A percentile compares a stretch with the other conserved stretches of the same genome.
These are phyloP conservation scores for Trinorchestia longiramus DNA, from an alignment of 1,140 invertebrate genomes.

Conservation along the genomic window DNA sequence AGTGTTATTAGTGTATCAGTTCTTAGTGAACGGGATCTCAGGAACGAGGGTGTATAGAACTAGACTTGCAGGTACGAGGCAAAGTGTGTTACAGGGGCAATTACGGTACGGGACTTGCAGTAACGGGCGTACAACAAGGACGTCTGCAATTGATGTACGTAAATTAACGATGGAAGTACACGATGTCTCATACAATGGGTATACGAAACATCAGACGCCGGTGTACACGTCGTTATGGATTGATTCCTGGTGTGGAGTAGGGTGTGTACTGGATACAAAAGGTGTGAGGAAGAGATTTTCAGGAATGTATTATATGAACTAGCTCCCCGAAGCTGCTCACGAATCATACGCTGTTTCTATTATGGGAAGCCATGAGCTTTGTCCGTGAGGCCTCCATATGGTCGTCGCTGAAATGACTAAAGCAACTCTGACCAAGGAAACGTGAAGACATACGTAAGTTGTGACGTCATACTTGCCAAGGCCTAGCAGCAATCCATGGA, in stretches of 20 bases:
- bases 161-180: not conserved
- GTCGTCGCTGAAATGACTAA: not conserved
- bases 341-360: not conserved
- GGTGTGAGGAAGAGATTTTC: not conserved
- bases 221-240: not conserved
- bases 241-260: not conserved
- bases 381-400: not conserved
- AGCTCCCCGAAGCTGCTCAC: not conserved
- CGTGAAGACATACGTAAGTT: not conserved
- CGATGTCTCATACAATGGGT: not conserved
- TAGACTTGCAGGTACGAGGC: not conserved
- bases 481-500: not conserved
- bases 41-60: not conserved
- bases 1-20: too few species aligned
- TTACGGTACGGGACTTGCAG: not conserved
- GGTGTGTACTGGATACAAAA: not conserved
- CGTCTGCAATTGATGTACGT: not conserved
- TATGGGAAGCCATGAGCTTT: not conserved
- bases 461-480: not conserved
- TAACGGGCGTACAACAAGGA: not conserved
- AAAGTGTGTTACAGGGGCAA: not conserved
- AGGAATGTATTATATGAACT: not conserved
- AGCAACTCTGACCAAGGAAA: not conserved
- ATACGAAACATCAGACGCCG: not conserved
- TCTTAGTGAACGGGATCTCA: not conserved